Conservation (phyloP, 1,140 invertebrate species). For the Eubasilissa regina region DNA sequence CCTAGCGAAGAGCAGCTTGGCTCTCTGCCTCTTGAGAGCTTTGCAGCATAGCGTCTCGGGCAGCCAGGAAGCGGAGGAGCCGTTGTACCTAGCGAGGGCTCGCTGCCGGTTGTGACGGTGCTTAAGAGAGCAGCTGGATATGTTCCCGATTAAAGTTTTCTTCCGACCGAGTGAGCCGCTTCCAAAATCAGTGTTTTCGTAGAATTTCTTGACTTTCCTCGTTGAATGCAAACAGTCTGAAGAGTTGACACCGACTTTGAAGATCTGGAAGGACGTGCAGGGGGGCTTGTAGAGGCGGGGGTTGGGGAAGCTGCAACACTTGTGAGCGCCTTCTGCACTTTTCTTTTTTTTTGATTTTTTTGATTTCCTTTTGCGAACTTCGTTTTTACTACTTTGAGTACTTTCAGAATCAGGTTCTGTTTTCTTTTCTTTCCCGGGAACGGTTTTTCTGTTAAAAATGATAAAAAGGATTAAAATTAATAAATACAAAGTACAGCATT, state of each 20-base stretch:
- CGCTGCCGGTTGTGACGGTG: neutral
- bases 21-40: neutral
- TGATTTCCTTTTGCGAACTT: constrained; percentile 2
- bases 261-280: neutral
- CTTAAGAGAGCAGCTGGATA: neutral
- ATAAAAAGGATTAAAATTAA: neutral
- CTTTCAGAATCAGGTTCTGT: neutral
- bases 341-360: constrained; percentile 20
- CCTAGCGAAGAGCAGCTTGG: neutral
- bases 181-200: neutral
- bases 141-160: neutral
- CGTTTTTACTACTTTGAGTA: neutral
- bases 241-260: neutral
- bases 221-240: neutral
- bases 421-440: neutral
- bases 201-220: constrained; percentile 7
- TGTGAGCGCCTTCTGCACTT: too few species aligned
- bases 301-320: neutral
- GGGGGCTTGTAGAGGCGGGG: constrained; percentile 11
- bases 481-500: too few species aligned
- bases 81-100: constrained; percentile 9
- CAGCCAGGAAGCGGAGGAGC: constrained; percentile 29
- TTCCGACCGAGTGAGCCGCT: neutral
- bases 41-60: neutral
- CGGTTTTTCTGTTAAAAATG: constrained; percentile 19